Conservation (phyloP, 2,888 invertebrate genomes). For the Cantharis rustica region DNA sequence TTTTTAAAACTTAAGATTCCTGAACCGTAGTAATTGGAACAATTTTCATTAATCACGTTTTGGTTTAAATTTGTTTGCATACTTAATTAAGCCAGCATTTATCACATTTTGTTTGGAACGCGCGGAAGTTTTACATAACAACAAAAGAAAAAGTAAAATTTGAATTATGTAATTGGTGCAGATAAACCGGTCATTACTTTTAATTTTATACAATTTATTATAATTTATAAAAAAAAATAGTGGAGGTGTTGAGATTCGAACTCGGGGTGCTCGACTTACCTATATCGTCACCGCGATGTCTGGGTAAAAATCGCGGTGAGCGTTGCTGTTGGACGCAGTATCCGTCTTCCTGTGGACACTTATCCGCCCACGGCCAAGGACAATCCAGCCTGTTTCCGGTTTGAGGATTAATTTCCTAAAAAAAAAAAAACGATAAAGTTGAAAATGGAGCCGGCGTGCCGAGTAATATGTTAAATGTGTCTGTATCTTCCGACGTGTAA, state of each 20-base stretch:
- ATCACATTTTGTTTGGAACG: background rate
- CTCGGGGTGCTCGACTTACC: slow-evolving; percentile 37
- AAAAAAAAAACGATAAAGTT: slow-evolving; percentile 11
- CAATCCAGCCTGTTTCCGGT: slow-evolving; percentile 67
- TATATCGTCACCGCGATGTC: slow-evolving; percentile 48
- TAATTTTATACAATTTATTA: background rate
- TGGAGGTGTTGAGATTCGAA: background rate
- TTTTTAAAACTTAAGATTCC: background rate
- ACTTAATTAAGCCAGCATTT: background rate
- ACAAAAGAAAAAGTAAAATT: background rate
- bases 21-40: background rate
- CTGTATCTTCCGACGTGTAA: background rate
- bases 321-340: slow-evolving; percentile 52
- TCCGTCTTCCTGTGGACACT: slow-evolving; percentile 53
- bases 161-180: background rate
- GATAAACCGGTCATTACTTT: background rate
- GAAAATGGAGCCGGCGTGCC: background rate
- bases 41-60: background rate
- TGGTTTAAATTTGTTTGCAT: background rate
- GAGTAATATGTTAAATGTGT: background rate
- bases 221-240: too few species aligned
- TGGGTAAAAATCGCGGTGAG: slow-evolving; percentile 58
- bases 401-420: slow-evolving; percentile 64
- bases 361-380: slow-evolving; percentile 59
- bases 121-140: background rate